phyloP scores from a whole-genome alignment of 2,888 invertebrate species.

The Gari tellinella region DNA sequence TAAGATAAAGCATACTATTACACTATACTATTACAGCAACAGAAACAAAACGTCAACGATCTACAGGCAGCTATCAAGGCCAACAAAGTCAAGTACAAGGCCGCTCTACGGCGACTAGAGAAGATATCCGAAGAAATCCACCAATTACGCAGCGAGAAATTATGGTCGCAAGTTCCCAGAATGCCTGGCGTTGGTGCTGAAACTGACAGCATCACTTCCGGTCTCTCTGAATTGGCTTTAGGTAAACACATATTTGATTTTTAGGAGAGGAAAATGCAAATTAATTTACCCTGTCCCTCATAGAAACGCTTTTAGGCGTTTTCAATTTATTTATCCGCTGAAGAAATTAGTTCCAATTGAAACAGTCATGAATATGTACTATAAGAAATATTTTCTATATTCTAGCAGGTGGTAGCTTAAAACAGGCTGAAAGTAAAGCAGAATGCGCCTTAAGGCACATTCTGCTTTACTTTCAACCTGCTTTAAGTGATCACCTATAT shows the following conservation, averaged over 20 bases:
- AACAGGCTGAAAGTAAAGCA: too few relatives aligned
- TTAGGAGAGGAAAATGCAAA: neutral
- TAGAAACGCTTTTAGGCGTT: too few relatives aligned
- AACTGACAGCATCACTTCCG: constrained; percentile 67
- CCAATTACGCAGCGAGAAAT: constrained; percentile 66
- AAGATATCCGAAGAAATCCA: constrained; percentile 94
- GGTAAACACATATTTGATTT: constrained; percentile 35
- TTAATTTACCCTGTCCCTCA: too few relatives aligned
- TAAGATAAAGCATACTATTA: too few relatives aligned
- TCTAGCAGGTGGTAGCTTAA: too few relatives aligned
- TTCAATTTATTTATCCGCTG: too few relatives aligned
- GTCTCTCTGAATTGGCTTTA: constrained; percentile 59
- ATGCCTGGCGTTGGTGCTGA: constrained; percentile 93
- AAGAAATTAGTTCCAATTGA: too few relatives aligned
- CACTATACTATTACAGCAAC: constrained; percentile 68
- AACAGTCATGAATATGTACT: too few relatives aligned
- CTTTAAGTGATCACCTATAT: too few relatives aligned
- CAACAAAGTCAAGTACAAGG: constrained; percentile 92
- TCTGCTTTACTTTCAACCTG: too few relatives aligned
- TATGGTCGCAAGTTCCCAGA: constrained; percentile 86
- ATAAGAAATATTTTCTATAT: too few relatives aligned
- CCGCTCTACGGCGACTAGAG: constrained; percentile 93
- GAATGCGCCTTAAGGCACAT: too few relatives aligned
- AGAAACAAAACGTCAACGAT: constrained; percentile 74
- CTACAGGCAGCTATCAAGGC: constrained; percentile 91